Base-by-base conservation (phyloP, 1,140 invertebrate species). In the Paralvinella palmiformis region DNA sequence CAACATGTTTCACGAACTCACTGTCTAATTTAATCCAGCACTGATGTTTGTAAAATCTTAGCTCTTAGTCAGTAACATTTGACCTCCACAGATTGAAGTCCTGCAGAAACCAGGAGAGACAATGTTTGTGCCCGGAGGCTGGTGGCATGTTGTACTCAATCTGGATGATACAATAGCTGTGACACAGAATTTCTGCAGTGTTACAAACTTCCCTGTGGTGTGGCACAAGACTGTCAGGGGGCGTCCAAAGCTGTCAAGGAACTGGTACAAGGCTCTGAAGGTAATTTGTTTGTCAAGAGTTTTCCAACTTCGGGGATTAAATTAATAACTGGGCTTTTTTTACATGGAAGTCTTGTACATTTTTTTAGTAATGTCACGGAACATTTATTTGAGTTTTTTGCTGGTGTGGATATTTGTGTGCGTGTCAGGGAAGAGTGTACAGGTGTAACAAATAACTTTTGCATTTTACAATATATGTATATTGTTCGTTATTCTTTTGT, bases 211-310 rank as follows among this genome's bases (percentile, higher is more conserved):
- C 79, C 92, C 93, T 6, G 86, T 96, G 32, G 94, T 97, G 0
- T 98, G 95, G 95, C 94, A 98, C 77, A 98, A 98, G 85, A 98
- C 95, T 41, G 91, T 96, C 20, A 84, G 94, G 41, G 94, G 95
- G 22, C 83, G 95, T 57, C 95, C 95, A 31, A 98, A 98, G 79
- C 81, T 99, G 59, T 96, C 94, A 0, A 87, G 87, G 62, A 91
- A 92, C 73, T 92, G 90, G 90, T 84, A 88, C 61, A 84, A 84
- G 72, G 83, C 85, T 27, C 78, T 92, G 36, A 86, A 87, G 73
- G 83, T 86, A 74, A 75, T 63, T 65, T n/a, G n/a, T n/a, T n/a
- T n/a, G n/a, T n/a, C n/a, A n/a, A n/a, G n/a, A n/a, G n/a, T n/a
- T n/a, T n/a, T n/a, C n/a, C n/a, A n/a, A n/a, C n/a, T n/a, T n/a